Base-by-base conservation (phyloP, 2,113 vertebrate genomes). In the Leptobrachium leishanense region DNA sequence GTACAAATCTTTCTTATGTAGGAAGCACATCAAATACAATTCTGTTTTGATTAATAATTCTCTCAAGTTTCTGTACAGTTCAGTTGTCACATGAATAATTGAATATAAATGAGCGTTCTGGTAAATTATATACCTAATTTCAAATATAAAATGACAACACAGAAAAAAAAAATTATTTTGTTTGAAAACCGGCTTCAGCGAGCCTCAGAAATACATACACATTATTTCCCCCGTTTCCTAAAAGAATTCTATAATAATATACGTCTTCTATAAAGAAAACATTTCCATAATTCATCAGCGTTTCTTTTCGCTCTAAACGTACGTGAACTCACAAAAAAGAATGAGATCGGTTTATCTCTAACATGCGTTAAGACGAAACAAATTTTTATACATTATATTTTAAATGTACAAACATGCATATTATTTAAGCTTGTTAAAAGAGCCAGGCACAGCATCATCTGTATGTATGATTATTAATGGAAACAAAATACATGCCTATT, bases 1-100 rank as follows among this genome's bases (percentile, higher is more conserved):
- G 55, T 73, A 65, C 86, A 73, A 88, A 86, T 88, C 85, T 86
- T 88, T 75, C 67, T 77, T 74, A 67, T 81, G 78, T 81, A 53
- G 65, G 74, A 68, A 57, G 71, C 71, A 81, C 71, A 81, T 81
- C 78, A 74, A 74, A 81, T 81, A 72, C 78, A 81, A 81, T 81
- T 81, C 78, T 81, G 71, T 81, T 81, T 74, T 81, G 78, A 81
- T 81, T 81, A 81, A 81, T 81, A 81, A 81, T 81, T 81, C 78
- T 81, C 78, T 81, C 78, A 74, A 74, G 78, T 81, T 81, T 74
- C 64, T 81, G 71, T 81, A 74, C 78, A 81, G 78, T 74, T 81
- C 78, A 81, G 50, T 74, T 81, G 78, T 81, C 78, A 81, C 78
- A 81, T 81, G 71, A 74, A 81, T 81, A 81, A 81, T 81, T 81